phyloP scores from a whole-genome alignment of 2,888 invertebrate species.

The Rhagonycha lutea region DNA sequence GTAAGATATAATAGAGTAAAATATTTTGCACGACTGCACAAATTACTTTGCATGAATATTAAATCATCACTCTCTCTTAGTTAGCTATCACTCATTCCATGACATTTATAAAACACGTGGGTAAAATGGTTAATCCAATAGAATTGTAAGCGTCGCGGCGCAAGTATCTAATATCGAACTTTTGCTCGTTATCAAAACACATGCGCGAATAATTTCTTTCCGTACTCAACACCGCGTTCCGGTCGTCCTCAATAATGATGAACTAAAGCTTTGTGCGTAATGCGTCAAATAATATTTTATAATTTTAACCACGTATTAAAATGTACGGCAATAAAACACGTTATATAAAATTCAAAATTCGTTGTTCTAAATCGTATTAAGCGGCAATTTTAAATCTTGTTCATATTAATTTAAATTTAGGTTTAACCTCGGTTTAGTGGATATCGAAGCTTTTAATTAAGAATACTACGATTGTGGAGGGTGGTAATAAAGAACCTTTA shows the following conservation, averaged over 20 bases:
- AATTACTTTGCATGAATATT: background rate
- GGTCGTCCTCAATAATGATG: slow-evolving; percentile 29
- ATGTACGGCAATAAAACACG: slow-evolving; percentile 24
- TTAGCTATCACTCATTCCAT: background rate
- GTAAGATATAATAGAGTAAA: background rate
- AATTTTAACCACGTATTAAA: slow-evolving; percentile 19
- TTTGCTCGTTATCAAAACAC: slow-evolving; percentile 31
- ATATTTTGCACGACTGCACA: slow-evolving; percentile 10
- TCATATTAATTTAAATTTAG: slow-evolving; percentile 18
- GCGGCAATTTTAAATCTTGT: slow-evolving; percentile 1
- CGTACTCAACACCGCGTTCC: slow-evolving; percentile 32
- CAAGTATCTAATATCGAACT: slow-evolving; percentile 32
- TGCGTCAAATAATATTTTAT: slow-evolving; percentile 33
- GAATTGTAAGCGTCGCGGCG: slow-evolving; percentile 10
- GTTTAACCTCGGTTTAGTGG: slow-evolving; percentile 16
- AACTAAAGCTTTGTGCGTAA: slow-evolving; percentile 33
- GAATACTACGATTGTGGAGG: slow-evolving; percentile 49
- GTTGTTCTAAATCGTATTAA: background rate
- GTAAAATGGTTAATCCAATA: slow-evolving; percentile 13
- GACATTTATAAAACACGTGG: slow-evolving; percentile 20
- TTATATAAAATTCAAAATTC: slow-evolving; percentile 28
- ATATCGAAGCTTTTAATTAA: background rate
- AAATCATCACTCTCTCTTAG: background rate
- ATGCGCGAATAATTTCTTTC: slow-evolving; percentile 32
- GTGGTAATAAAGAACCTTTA: slow-evolving; percentile 51